phyloP scores from a whole-genome alignment of 2,888 invertebrate genomes.

The Ephialtes manifestator region DNA sequence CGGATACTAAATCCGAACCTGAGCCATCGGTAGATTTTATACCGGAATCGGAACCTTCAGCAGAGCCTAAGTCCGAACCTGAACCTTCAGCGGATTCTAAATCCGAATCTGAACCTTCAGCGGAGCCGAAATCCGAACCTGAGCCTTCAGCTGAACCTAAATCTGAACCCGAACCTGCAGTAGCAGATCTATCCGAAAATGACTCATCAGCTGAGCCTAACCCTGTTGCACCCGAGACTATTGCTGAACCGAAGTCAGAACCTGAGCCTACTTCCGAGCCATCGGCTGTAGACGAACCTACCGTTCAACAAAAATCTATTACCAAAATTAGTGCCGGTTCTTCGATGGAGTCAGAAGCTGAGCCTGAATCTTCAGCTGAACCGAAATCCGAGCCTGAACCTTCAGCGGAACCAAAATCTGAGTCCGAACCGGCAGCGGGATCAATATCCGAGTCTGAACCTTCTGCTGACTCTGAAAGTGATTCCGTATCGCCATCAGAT shows the following conservation, averaged over 20 bases:
- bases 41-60: slow-evolving; percentile 75
- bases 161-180: slow-evolving; percentile 73
- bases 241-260: slow-evolving; percentile 69
- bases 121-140: slow-evolving; percentile 71
- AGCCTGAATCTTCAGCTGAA: slow-evolving; percentile 72
- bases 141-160: slow-evolving; percentile 73
- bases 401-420: slow-evolving; percentile 65
- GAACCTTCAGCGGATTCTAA: slow-evolving; percentile 70
- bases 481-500: slow-evolving; percentile 39
- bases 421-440: slow-evolving; percentile 78
- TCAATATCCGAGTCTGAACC: slow-evolving; percentile 77
- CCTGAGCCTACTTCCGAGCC: slow-evolving; percentile 30
- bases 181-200: slow-evolving; percentile 65
- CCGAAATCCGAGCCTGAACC: slow-evolving; percentile 76
- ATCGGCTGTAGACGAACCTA: slow-evolving; percentile 53
- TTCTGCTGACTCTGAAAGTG: slow-evolving; percentile 72
- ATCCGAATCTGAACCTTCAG: slow-evolving; percentile 62
- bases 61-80: slow-evolving; percentile 72
- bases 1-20: slow-evolving; percentile 72
- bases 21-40: slow-evolving; percentile 72
- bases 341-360: not conserved
- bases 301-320: not conserved
- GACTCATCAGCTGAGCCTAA: slow-evolving; percentile 69
- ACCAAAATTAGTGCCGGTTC: not conserved
- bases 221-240: slow-evolving; percentile 56